Conservation (phyloP, 2,797 vertebrate genomes). For the Pagetopsis macropterus region DNA sequence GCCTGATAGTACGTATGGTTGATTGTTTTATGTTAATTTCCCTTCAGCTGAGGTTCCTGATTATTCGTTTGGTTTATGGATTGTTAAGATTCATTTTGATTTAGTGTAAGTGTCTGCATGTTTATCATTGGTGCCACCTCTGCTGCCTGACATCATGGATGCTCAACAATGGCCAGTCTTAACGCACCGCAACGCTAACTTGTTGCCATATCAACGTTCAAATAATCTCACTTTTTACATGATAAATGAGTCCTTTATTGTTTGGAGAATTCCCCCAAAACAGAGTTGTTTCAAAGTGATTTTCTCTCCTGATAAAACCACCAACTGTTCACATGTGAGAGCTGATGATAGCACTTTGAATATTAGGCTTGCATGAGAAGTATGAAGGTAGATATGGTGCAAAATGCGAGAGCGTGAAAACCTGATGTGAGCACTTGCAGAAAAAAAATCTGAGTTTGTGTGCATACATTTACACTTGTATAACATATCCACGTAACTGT, state of each 20-base stretch:
- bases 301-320: background rate
- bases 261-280: conserved; percentile 7
- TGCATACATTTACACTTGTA: no score
- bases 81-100: conserved; percentile 24
- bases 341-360: conserved; percentile 3
- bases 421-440: no score
- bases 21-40: conserved; percentile 43
- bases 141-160: conserved; percentile 31
- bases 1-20: conserved; percentile 47
- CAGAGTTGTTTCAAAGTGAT: conserved; percentile 16
- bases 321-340: background rate
- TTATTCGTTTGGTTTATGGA: conserved; percentile 46
- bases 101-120: conserved; percentile 31
- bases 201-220: conserved; percentile 11
- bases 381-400: no score
- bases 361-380: conserved; percentile 29
- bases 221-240: conserved; percentile 6
- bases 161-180: conserved; percentile 32
- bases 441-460: no score
- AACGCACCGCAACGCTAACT: conserved; percentile 31
- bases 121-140: conserved; percentile 26
- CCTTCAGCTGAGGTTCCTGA: conserved; percentile 41
- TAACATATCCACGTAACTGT: no score
- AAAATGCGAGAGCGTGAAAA: no score
- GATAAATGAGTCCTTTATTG: background rate